A percentile compares a stretch with the other conserved stretches of the same genome.
phyloP scores from a whole-genome alignment of 2,797 vertebrate genomes.

The Agapornis canus region DNA sequence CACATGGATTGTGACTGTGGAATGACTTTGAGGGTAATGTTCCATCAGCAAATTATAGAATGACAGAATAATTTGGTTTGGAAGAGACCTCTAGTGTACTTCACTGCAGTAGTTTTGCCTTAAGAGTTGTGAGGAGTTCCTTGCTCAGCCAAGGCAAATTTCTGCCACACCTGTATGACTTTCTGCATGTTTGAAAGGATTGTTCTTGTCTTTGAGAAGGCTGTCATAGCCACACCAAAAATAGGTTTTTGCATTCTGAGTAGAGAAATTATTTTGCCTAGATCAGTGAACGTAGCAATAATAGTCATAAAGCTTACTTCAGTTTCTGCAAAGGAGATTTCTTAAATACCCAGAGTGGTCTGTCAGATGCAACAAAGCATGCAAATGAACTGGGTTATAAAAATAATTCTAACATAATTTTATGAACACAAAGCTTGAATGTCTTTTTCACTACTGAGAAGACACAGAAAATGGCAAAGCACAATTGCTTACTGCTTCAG shows the following conservation, averaged over 20 bases:
- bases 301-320: not conserved
- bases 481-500: not conserved
- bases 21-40: not conserved
- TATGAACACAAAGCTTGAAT: not conserved
- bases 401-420: not conserved
- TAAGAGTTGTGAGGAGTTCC: not conserved
- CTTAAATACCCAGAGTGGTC: not conserved
- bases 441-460: not conserved
- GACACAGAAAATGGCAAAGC: not conserved
- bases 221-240: not conserved
- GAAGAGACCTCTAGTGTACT: not conserved
- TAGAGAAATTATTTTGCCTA: not conserved
- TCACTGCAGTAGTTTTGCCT: not conserved
- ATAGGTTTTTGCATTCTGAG: not conserved
- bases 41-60: not conserved
- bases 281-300: not conserved
- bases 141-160: not conserved
- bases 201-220: not conserved
- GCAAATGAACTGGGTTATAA: not conserved
- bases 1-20: not conserved
- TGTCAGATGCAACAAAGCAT: conserved; percentile 3
- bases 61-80: not conserved
- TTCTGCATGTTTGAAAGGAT: not conserved
- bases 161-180: not conserved
- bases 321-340: not conserved